Evolutionary conservation across 2,113 vertebrate species (phyloP), one percentile per base, ranked within the genome.

Genomic region (Megaleporinus macrocephalus): DNA sequence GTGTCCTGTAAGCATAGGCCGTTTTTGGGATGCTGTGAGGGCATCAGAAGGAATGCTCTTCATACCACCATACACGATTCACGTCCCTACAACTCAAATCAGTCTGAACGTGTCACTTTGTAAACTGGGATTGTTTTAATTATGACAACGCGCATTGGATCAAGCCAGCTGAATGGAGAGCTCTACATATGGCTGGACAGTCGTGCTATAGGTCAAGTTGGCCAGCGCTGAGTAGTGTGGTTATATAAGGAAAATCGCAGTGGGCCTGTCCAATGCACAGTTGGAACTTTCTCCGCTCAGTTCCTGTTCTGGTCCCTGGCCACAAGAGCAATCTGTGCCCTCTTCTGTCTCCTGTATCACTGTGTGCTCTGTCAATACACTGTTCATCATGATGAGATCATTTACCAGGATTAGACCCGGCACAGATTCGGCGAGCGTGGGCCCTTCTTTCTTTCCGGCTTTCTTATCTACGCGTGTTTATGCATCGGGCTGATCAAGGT

Each of bases 301-400:
- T 69, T 85, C 81, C 78, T 81, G 81, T 49, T 84, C 82, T 85
- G 86, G 81, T 85, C 70, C 15, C 33, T 29, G 62, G 81, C 86
- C 86, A 87, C 82, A 65, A 63, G 36, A 66, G 49, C 86, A 87
- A 87, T 81, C 83, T 87, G 86, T 85, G 81, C 75, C 77, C 63
- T 73, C 41, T 41, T 81, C 68, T 30, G 29, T 59, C 68, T 81
- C 68, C 71, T 61, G 49, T 29, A 82, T 75, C 53, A 78, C 66
- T 13, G 14, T 68, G 77, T 66, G 16, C 73, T 80, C 61, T 68
- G 26, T 72, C 41, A 73, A 79, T 74, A 61, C 49, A 49, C 72
- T 29, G 33, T 73, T 83, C 65, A 73, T 78, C 71, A 53, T 18
- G 15, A 29, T 66, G 70, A 68, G 22, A 78, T 51, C 59, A 36